Evolutionary conservation across 2,797 vertebrate genomes (phyloP).

Genomic region (Dicrostonyx torquatus): DNA sequence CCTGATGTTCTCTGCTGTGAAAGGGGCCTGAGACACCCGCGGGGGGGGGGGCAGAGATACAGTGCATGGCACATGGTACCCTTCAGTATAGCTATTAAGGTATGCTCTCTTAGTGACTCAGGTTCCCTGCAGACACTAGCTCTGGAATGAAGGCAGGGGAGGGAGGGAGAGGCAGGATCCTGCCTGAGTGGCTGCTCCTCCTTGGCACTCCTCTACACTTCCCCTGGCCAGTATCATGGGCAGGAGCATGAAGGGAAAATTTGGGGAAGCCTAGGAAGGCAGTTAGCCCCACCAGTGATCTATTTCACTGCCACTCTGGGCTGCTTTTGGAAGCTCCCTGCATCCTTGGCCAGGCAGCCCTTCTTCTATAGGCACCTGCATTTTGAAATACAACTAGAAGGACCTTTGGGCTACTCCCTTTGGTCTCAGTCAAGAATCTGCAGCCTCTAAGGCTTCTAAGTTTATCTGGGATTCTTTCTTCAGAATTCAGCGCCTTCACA

Average conservation of each 20-base stretch:
- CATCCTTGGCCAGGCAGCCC: background rate
- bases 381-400: background rate
- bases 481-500: background rate
- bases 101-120: background rate
- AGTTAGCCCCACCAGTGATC: background rate
- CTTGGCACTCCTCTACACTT: background rate
- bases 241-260: background rate
- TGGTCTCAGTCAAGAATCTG: background rate
- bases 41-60: background rate
- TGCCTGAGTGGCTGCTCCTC: background rate
- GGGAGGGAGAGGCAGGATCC: background rate
- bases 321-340: too few species aligned
- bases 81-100: background rate
- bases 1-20: background rate
- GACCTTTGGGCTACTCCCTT: background rate
- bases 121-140: background rate
- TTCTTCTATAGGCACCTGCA: background rate
- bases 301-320: background rate
- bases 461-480: background rate
- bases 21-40: background rate
- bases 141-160: background rate
- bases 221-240: too few species aligned
- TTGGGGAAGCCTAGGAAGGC: background rate
- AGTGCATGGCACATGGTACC: background rate
- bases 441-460: background rate